phyloP scores from a whole-genome alignment of 2,888 invertebrate genomes.

The Xestia sexstrigata region DNA sequence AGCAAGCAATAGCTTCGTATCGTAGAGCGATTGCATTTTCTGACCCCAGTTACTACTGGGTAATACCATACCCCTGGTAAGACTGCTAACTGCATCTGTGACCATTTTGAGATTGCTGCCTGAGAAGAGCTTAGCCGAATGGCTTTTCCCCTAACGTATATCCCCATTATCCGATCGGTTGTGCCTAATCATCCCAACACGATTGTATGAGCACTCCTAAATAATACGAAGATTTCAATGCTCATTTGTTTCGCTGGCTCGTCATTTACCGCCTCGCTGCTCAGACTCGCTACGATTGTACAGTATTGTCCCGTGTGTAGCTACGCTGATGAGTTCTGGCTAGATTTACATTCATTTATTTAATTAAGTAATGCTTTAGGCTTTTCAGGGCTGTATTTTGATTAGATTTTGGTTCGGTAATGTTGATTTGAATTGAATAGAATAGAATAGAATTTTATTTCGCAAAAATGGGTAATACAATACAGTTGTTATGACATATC shows the following conservation, averaged over 20 bases:
- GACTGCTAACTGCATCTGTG: no score
- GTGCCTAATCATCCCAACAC: neutral
- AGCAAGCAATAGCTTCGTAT: no score
- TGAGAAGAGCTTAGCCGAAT: neutral
- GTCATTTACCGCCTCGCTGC: slow-evolving; percentile 35
- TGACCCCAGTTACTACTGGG: no score
- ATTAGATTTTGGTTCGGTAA: neutral
- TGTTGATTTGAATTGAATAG: no score
- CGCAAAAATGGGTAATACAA: no score
- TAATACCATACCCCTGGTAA: no score
- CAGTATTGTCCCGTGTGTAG: slow-evolving; percentile 5
- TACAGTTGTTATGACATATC: no score
- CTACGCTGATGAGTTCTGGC: slow-evolving; percentile 23
- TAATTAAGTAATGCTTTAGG: slow-evolving; percentile 7
- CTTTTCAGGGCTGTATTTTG: neutral
- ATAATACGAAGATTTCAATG: neutral
- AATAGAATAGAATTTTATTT: no score
- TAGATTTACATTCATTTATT: slow-evolving; percentile 36
- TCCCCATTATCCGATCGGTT: neutral
- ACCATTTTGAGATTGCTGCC: no score
- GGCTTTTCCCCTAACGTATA: neutral
- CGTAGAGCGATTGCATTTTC: no score
- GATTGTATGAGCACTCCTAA: neutral
- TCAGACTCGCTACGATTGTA: slow-evolving; percentile 11
- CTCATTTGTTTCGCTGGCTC: slow-evolving; percentile 31